phyloP scores from a whole-genome alignment of 1,140 invertebrate species.

The Diachasmimorpha longicaudata region DNA sequence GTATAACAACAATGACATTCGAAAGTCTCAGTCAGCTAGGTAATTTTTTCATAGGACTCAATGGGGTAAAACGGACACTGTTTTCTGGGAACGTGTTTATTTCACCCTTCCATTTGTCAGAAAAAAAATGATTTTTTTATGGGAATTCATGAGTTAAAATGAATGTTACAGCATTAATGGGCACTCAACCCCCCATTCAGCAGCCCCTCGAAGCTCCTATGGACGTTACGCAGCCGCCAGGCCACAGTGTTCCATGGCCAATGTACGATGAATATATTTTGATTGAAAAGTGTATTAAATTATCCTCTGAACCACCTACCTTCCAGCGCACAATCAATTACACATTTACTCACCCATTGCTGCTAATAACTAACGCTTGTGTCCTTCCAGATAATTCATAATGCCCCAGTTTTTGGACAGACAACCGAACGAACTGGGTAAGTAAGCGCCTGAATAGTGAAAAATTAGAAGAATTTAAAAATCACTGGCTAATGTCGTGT shows the following conservation, averaged over 20 bases:
- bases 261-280: conserved; percentile 56
- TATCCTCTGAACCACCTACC: neutral
- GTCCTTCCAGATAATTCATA: conserved; percentile 60
- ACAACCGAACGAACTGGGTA: conserved; percentile 53
- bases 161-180: conserved; percentile 47
- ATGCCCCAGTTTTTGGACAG: conserved; percentile 53
- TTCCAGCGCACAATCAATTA: neutral
- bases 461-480: neutral
- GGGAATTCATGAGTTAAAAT: neutral
- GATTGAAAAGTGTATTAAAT: neutral
- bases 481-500: neutral
- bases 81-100: too few relatives aligned
- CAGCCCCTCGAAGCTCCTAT: conserved; percentile 49
- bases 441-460: conserved; percentile 30
- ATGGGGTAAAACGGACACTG: neutral
- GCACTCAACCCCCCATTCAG: conserved; percentile 29
- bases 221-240: conserved; percentile 69
- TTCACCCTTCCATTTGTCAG: too few relatives aligned
- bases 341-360: neutral
- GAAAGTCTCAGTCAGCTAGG: conserved; percentile 25
- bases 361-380: neutral
- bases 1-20: conserved; percentile 39
- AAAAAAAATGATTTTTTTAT: too few relatives aligned
- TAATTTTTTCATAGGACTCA: neutral
- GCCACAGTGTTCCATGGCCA: conserved; percentile 71